phyloP scores from a whole-genome alignment of 2,888 invertebrate species.

The Anthophora plumipes region DNA sequence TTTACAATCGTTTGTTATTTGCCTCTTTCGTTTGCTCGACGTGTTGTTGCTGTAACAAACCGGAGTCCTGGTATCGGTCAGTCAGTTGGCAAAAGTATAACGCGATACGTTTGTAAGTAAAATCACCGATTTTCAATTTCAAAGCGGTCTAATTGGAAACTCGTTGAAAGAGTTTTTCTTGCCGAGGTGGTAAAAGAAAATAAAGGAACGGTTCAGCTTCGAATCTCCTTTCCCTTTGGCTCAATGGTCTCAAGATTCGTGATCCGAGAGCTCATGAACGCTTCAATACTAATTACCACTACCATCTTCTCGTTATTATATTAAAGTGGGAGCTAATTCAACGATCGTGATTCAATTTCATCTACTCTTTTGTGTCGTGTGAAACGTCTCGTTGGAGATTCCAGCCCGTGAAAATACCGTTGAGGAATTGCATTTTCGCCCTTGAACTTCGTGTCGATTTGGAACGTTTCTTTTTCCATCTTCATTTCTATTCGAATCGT shows the following conservation, averaged over 20 bases:
- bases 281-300: constrained; percentile 63
- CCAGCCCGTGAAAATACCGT: neutral
- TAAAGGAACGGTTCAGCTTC: constrained; percentile 31
- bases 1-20: neutral
- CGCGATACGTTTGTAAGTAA: constrained; percentile 14
- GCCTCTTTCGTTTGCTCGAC: constrained; percentile 1
- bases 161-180: constrained; percentile 21
- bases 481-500: neutral
- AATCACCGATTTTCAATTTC: constrained; percentile 29
- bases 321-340: constrained; percentile 60
- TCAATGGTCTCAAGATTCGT: constrained; percentile 49
- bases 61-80: neutral
- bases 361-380: neutral
- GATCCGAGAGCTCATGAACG: constrained; percentile 52
- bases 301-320: constrained; percentile 63
- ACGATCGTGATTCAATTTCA: constrained; percentile 55
- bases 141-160: constrained; percentile 21
- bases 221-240: constrained; percentile 53
- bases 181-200: constrained; percentile 23
- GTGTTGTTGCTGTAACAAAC: constrained; percentile 5
- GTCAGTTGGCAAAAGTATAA: neutral
- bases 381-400: constrained; percentile 2
- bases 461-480: neutral
- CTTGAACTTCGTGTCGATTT: neutral
- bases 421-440: constrained; percentile 18